phyloP scores from a whole-genome alignment of 2,888 invertebrate genomes.

The Alloscopus bannaensis region DNA sequence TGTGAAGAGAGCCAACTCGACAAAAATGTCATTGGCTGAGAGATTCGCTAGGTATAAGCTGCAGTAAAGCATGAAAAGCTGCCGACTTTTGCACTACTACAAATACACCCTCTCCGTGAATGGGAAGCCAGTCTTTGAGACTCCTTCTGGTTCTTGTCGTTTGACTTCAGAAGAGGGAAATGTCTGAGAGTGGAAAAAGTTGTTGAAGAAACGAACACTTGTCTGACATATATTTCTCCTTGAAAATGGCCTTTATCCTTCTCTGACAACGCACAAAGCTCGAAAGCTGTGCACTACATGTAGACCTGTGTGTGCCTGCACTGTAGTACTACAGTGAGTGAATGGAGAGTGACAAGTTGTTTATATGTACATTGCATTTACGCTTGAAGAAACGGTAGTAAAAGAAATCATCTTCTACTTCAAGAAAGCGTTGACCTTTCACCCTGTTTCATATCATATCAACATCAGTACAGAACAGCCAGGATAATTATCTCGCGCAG shows the following conservation, averaged over 20 bases:
- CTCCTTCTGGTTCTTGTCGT: slow-evolving; percentile 4
- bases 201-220: slow-evolving; percentile 1
- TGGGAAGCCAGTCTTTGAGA: background rate
- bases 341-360: background rate
- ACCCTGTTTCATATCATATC: slow-evolving; percentile 34
- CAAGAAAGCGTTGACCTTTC: slow-evolving; percentile 47
- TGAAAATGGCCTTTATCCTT: slow-evolving; percentile 39
- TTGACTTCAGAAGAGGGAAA: background rate
- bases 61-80: background rate
- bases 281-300: background rate
- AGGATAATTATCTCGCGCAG: too few species aligned
- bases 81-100: background rate
- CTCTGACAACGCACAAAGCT: background rate
- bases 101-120: background rate
- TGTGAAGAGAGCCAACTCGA: slow-evolving; percentile 41
- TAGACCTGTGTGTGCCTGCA: background rate
- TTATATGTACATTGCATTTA: slow-evolving; percentile 1
- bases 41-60: background rate
- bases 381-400: background rate
- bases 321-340: background rate
- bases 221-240: slow-evolving; percentile 44
- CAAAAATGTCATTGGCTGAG: slow-evolving; percentile 49
- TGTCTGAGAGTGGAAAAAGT: background rate
- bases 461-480: background rate
- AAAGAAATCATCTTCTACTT: slow-evolving; percentile 24